Evolutionary conservation across 2,113 vertebrate species (phyloP).

Genomic region (Podocnemis expansa): DNA sequence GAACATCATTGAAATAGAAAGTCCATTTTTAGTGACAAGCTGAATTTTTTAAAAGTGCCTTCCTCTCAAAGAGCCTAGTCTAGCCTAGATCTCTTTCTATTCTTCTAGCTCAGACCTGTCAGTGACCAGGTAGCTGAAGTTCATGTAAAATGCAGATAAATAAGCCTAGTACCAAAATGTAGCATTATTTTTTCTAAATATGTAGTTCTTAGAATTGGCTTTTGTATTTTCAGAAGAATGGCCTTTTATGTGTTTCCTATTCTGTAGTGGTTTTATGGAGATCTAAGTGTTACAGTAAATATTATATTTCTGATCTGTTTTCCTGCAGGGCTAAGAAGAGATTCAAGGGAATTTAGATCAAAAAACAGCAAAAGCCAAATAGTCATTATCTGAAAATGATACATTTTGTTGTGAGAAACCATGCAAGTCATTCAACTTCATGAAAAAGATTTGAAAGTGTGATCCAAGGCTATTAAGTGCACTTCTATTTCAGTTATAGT

Average conservation of each 20-base stretch:
- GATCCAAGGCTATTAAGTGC: neutral
- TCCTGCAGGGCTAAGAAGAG: neutral
- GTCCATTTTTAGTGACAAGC: neutral
- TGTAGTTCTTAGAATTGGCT: neutral
- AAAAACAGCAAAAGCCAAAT: neutral
- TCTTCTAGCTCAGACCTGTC: neutral
- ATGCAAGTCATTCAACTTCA: neutral
- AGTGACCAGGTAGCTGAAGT: neutral
- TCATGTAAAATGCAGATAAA: neutral
- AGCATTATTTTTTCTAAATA: neutral
- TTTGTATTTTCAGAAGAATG: neutral
- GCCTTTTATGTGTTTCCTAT: neutral
- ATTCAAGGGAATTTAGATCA: neutral
- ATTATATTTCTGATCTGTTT: conserved; percentile 13
- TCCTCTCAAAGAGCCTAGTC: neutral
- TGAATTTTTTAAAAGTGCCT: neutral
- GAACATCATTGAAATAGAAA: neutral
- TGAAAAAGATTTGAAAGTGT: neutral
- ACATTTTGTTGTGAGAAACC: neutral
- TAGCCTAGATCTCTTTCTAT: accelerated
- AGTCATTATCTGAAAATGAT: neutral
- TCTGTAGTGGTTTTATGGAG: neutral
- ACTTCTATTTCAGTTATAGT: neutral
- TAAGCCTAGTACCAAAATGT: neutral
- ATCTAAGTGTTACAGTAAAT: neutral